phyloP scores from a whole-genome alignment of 2,113 vertebrate species.

The Vidua chalybeata region DNA sequence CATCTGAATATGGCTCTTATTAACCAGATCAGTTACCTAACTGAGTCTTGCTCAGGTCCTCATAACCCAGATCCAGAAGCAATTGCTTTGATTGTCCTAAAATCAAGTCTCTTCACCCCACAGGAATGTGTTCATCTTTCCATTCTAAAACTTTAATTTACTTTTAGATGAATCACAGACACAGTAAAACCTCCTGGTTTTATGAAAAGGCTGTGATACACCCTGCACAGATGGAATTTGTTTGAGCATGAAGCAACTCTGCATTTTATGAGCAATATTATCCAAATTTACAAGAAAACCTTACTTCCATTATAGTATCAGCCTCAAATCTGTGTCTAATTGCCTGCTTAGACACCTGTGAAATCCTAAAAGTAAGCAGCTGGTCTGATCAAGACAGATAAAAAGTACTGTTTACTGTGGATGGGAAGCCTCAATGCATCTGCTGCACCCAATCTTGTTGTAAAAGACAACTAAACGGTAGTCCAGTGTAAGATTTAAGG shows the following conservation, averaged over 20 bases:
- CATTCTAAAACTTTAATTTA: background rate
- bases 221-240: background rate
- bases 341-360: background rate
- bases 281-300: background rate
- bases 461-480: background rate
- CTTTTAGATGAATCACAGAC: background rate
- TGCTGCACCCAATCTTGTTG: background rate
- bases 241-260: background rate
- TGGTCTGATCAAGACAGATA: background rate
- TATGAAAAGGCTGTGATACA: background rate
- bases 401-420: background rate
- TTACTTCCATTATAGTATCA: background rate
- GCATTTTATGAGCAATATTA: background rate
- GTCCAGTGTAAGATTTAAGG: background rate
- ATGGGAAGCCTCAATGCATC: background rate
- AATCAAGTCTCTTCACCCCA: background rate
- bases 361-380: background rate
- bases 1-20: background rate
- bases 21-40: slow-evolving; percentile 32
- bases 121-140: background rate
- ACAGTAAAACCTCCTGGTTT: background rate
- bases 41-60: background rate
- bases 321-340: background rate
- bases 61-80: background rate
- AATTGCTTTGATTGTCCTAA: background rate